Conservation (phyloP, 2,797 vertebrate genomes). For the Tiaroga cobitis region DNA sequence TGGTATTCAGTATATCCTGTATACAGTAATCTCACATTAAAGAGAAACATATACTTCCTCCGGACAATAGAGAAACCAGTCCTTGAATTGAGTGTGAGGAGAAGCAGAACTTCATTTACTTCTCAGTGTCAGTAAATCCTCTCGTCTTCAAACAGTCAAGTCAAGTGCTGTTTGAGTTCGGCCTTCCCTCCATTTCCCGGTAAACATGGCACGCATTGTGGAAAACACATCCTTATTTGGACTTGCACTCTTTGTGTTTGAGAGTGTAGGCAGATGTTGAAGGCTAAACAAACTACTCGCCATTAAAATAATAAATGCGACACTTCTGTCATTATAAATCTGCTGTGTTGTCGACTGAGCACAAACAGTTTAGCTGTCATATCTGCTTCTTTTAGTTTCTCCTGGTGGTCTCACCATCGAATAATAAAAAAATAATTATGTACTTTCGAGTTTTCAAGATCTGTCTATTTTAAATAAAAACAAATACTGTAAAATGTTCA, state of each 20-base stretch:
- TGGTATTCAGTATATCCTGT: no score
- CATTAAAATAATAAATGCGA: neutral
- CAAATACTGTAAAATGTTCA: neutral
- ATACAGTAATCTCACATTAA: no score
- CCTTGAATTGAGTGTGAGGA: neutral
- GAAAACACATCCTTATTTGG: constrained; percentile 34
- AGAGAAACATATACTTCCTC: neutral
- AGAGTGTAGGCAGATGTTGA: constrained; percentile 21
- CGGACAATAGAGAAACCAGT: neutral
- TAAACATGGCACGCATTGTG: neutral
- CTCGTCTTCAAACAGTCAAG: constrained; percentile 11
- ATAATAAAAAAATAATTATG: neutral
- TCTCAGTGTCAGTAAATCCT: neutral
- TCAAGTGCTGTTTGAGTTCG: neutral
- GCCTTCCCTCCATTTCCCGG: neutral
- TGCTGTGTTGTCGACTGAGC: neutral
- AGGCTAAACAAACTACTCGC: constrained; percentile 13
- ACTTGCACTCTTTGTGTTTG: neutral
- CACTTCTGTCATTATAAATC: constrained; percentile 5
- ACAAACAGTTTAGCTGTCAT: neutral
- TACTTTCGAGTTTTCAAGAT: neutral
- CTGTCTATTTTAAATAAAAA: neutral
- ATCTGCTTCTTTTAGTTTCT: neutral
- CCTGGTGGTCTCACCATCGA: neutral
- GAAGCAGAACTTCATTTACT: neutral